These are phyloP conservation scores for Blastobasis adustella DNA, from an alignment of 2,888 invertebrate species.

Conservation along the genomic window DNA sequence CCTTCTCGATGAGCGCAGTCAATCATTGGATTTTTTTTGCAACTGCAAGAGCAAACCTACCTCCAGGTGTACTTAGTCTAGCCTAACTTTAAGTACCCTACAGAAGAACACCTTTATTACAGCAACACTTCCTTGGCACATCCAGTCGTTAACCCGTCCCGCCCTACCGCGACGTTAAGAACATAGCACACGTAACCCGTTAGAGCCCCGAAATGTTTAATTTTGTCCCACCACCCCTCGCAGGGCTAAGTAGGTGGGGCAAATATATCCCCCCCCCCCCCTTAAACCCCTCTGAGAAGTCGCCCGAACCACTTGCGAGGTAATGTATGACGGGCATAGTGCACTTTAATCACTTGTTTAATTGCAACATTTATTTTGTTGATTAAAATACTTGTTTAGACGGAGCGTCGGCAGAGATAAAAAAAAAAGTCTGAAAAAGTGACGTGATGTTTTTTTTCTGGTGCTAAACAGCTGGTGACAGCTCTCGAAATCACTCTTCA, in stretches of 20 bases:
- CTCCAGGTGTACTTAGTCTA: too few relatives aligned
- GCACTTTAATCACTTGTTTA: conserved; percentile 70
- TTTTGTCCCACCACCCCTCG: conserved; percentile 38
- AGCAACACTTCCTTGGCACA: conserved; percentile 15
- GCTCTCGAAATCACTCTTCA: too few relatives aligned
- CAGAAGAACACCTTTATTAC: too few relatives aligned
- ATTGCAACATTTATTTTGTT: conserved; percentile 71
- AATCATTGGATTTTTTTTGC: too few relatives aligned
- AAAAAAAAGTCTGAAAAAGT: too few relatives aligned
- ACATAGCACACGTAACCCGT: conserved; percentile 63
- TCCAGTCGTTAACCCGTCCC: conserved; percentile 24
- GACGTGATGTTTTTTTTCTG: too few relatives aligned
- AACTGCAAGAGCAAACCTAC: too few relatives aligned
- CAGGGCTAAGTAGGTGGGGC: conserved; percentile 14
- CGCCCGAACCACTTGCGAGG: conserved; percentile 50
- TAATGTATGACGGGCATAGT: conserved; percentile 67
- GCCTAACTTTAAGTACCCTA: too few relatives aligned
- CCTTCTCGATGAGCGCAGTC: too few relatives aligned
- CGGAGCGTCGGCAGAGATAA: conserved; percentile 30
- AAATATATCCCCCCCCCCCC: conserved; percentile 24
- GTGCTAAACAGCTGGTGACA: too few relatives aligned
- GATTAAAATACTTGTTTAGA: conserved; percentile 64
- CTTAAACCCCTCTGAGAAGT: conserved; percentile 24
- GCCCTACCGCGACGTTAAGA: conserved; percentile 37
- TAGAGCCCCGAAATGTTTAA: conserved; percentile 68